Evolutionary conservation across 2,888 invertebrate genomes (phyloP).

Genomic region (Acanthoscelides obtectus): DNA sequence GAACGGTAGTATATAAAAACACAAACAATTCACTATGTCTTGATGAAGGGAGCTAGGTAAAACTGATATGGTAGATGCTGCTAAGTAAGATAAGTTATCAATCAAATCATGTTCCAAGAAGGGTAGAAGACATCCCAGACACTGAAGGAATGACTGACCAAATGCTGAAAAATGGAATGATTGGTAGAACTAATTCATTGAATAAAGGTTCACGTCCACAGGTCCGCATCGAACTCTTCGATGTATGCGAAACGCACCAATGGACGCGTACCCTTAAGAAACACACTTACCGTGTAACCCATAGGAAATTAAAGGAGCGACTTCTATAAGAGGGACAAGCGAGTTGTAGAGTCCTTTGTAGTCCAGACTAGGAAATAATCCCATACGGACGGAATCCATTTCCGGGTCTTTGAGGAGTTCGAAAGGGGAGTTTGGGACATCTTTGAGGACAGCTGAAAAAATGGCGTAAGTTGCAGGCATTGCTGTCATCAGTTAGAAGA

Average conservation of each 20-base stretch:
- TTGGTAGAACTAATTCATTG: background rate
- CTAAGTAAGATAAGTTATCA: conserved; percentile 90
- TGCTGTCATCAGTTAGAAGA: no score
- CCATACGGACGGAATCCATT: conserved; percentile 81
- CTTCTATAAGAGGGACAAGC: conserved; percentile 84
- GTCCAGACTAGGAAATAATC: conserved; percentile 92
- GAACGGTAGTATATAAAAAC: conserved; percentile 94
- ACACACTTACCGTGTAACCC: conserved; percentile 68
- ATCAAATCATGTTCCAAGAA: conserved; percentile 95
- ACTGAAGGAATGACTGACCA: conserved; percentile 89
- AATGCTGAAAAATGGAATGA: conserved; percentile 61
- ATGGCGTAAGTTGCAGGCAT: no score
- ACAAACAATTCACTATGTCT: conserved; percentile 90
- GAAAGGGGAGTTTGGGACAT: conserved; percentile 89
- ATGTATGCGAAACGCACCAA: no score
- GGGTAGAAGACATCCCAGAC: conserved; percentile 89
- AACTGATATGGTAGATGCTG: conserved; percentile 90
- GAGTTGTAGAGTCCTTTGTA: conserved; percentile 95
- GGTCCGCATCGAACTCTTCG: no score
- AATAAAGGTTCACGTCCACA: no score
- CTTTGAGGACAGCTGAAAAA: conserved; percentile 84
- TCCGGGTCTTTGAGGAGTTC: conserved; percentile 86
- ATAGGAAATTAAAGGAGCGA: conserved; percentile 86
- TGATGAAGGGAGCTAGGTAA: conserved; percentile 88
- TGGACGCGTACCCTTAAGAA: no score